Percentiles rank a stretch among this genome's conserved stretches.
phyloP scores from a whole-genome alignment of 2,797 vertebrate genomes.

The Gila robusta region DNA sequence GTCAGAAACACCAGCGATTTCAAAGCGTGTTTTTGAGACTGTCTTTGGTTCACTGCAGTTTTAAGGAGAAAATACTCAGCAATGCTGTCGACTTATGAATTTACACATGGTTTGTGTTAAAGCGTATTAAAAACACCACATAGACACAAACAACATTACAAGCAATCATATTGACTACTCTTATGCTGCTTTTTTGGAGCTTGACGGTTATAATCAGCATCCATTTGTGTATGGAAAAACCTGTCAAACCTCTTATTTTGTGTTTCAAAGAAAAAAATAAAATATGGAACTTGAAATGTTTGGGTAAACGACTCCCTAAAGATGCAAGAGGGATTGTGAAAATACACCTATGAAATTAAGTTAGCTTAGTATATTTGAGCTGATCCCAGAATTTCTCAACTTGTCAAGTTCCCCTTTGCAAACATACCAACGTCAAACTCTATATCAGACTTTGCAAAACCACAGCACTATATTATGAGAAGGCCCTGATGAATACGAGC shows the following conservation, averaged over 20 bases:
- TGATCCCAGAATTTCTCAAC: neutral
- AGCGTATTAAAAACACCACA: too few relatives aligned
- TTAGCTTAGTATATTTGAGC: neutral
- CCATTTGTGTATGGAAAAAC: neutral
- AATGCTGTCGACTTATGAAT: too few relatives aligned
- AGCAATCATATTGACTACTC: neutral
- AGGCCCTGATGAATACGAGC: neutral
- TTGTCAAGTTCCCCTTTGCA: neutral
- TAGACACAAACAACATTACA: too few relatives aligned
- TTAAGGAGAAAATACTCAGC: too few relatives aligned
- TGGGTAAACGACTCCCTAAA: neutral
- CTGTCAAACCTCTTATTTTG: neutral
- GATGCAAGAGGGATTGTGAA: neutral
- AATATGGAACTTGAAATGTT: neutral
- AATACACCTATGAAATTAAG: neutral
- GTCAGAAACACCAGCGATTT: too few relatives aligned
- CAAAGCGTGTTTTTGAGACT: too few relatives aligned
- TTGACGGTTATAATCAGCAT: neutral
- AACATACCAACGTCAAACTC: neutral
- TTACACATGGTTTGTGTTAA: too few relatives aligned
- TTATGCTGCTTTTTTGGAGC: neutral
- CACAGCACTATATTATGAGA: neutral
- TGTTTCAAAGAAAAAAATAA: neutral
- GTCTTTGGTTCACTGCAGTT: too few relatives aligned
- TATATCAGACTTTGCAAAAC: neutral